Evolutionary conservation across 2,888 invertebrate genomes (phyloP).

Genomic region (Taenaris catops): DNA sequence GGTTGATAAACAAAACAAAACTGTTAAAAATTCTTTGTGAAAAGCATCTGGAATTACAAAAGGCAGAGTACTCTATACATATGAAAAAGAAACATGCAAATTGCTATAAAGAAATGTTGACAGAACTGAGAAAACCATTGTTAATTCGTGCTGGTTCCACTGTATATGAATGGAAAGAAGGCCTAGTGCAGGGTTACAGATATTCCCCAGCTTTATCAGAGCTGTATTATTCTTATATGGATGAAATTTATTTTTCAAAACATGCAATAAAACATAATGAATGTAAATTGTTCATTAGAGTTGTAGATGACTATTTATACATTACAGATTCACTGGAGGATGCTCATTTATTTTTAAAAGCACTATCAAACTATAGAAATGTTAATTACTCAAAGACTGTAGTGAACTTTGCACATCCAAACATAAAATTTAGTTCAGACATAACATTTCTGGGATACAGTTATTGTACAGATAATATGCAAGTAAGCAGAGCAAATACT

Average conservation of each 20-base stretch:
- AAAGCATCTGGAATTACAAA: slow-evolving; percentile 41
- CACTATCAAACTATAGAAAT: slow-evolving; percentile 56
- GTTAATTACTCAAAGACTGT: slow-evolving; percentile 64
- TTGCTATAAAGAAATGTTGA: slow-evolving; percentile 50
- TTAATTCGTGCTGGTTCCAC: slow-evolving; percentile 65
- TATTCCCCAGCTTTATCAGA: slow-evolving; percentile 73
- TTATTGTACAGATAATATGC: slow-evolving; percentile 52
- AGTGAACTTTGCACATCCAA: slow-evolving; percentile 50
- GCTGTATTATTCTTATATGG: slow-evolving; percentile 60
- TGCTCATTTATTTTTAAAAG: slow-evolving; percentile 50
- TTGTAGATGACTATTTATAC: slow-evolving; percentile 73
- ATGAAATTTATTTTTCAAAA: slow-evolving; percentile 48
- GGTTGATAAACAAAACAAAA: slow-evolving; percentile 54
- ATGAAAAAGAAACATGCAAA: slow-evolving; percentile 47
- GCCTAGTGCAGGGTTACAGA: slow-evolving; percentile 69
- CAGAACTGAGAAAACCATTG: slow-evolving; percentile 55
- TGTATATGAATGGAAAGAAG: slow-evolving; percentile 65
- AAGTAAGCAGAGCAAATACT: slow-evolving; percentile 56
- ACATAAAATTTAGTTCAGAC: slow-evolving; percentile 41
- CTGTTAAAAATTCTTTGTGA: slow-evolving; percentile 51
- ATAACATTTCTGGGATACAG: slow-evolving; percentile 62
- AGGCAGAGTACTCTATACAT: slow-evolving; percentile 37
- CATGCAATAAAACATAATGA: slow-evolving; percentile 34
- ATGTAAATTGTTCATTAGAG: slow-evolving; percentile 53
- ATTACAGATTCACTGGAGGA: slow-evolving; percentile 58